Percentiles rank a stretch among this genome's conserved stretches.
These are phyloP conservation scores for Sinhomidia bicolor DNA, from an alignment of 2,888 invertebrate genomes.

Conservation along the genomic window DNA sequence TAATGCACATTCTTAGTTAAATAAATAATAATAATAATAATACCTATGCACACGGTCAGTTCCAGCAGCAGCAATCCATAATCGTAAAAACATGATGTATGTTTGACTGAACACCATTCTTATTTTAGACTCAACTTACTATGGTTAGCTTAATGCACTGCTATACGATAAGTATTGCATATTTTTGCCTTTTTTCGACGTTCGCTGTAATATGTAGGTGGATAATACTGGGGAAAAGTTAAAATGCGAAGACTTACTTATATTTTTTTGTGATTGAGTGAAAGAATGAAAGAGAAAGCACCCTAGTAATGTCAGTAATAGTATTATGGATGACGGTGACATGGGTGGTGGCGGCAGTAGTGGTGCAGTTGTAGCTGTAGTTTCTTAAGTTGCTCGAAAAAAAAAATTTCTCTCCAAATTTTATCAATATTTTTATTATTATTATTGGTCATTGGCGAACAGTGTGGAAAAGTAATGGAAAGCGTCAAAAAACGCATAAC, in stretches of 20 bases:
- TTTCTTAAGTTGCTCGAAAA: neutral
- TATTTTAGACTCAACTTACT: neutral
- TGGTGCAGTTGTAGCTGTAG: neutral
- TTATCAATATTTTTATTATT: constrained; percentile 1
- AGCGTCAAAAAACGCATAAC: constrained; percentile 3
- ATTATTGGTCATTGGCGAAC: neutral
- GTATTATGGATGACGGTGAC: neutral
- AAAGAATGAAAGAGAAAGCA: neutral
- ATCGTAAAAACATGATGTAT: constrained; percentile 15
- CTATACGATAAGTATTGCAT: neutral
- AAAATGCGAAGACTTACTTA: neutral
- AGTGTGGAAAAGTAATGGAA: neutral
- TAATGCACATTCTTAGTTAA: too few relatives aligned
- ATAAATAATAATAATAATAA: too few relatives aligned
- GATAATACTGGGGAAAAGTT: too few relatives aligned
- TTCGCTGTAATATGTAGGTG: too few relatives aligned
- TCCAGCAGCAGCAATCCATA: constrained; percentile 5
- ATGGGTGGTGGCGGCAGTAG: neutral
- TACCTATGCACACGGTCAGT: neutral
- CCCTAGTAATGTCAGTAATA: neutral
- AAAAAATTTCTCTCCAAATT: neutral
- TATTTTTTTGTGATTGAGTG: neutral
- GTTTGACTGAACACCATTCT: neutral
- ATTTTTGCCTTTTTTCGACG: neutral
- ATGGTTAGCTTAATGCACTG: neutral